A percentile compares a stretch with the other conserved stretches of the same genome.
Evolutionary conservation across 2,888 invertebrate species (phyloP).

Genomic region (Epinotia demarniana): DNA sequence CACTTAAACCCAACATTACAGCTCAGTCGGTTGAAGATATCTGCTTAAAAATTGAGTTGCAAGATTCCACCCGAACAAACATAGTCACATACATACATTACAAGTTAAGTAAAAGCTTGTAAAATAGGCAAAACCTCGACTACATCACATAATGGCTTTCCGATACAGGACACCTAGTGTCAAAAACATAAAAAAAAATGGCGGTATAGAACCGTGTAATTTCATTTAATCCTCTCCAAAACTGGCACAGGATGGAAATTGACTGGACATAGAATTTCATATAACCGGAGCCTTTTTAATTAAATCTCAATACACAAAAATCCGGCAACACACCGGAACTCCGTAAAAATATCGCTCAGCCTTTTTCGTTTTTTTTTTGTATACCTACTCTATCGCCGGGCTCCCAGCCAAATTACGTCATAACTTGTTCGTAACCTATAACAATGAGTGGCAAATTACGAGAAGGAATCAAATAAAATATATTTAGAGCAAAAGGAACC

Average conservation of each 20-base stretch:
- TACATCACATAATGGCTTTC: not conserved
- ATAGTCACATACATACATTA: no score
- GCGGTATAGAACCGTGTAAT: not conserved
- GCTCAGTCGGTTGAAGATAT: no score
- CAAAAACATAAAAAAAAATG: not conserved
- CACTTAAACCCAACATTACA: no score
- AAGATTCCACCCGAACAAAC: no score
- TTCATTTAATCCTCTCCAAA: not conserved
- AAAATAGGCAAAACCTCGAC: no score
- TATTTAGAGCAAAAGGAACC: not conserved
- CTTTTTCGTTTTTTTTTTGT: conserved; percentile 30
- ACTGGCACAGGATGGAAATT: not conserved
- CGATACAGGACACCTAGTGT: not conserved
- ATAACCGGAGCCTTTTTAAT: conserved; percentile 13
- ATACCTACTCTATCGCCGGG: conserved; percentile 29
- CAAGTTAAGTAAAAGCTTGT: no score
- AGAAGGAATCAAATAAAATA: conserved; percentile 14
- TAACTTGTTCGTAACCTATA: conserved; percentile 24
- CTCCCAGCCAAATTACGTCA: conserved; percentile 38
- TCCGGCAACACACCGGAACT: conserved; percentile 23
- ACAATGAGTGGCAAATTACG: conserved; percentile 17
- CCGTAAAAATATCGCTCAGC: conserved; percentile 30
- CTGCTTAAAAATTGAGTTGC: no score
- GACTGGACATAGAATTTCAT: not conserved
- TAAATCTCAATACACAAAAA: conserved; percentile 22